A percentile compares a stretch with the other conserved stretches of the same genome.
phyloP scores from a whole-genome alignment of 2,113 vertebrate genomes.

The Notiomystis cincta region DNA sequence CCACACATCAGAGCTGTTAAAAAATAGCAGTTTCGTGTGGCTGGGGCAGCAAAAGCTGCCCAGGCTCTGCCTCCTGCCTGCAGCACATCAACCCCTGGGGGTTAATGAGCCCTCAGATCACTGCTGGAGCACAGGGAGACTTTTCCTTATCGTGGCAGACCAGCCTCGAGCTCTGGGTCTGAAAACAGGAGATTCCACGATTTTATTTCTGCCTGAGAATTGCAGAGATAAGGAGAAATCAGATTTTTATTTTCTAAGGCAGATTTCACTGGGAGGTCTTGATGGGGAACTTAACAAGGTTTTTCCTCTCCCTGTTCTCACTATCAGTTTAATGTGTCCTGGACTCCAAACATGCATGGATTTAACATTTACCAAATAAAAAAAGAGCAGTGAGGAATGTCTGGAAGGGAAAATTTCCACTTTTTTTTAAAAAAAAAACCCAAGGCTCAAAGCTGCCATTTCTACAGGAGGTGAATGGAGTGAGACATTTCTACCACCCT shows the following conservation, averaged over 20 bases:
- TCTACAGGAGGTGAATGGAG: not conserved
- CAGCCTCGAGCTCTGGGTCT: not conserved
- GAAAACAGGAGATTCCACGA: not conserved
- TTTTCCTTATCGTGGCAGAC: not conserved
- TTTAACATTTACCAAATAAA: not conserved
- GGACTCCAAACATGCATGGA: rapidly evolving
- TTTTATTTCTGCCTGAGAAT: not conserved
- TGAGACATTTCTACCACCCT: not conserved
- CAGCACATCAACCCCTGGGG: not conserved
- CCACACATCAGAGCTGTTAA: rapidly evolving
- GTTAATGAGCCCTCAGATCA: not conserved
- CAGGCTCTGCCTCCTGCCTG: not conserved
- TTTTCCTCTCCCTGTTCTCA: not conserved
- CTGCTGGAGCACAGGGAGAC: not conserved
- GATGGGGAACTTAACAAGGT: not conserved
- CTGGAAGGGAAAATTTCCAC: not conserved
- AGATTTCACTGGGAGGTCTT: not conserved
- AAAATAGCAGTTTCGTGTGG: rapidly evolving
- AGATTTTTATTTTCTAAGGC: not conserved
- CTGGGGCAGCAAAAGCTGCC: not conserved
- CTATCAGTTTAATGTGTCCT: rapidly evolving
- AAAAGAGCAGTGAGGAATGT: not conserved
- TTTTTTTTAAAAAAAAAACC: not conserved
- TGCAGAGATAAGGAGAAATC: not conserved
- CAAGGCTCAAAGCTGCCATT: not conserved